Evolutionary conservation across 2,888 invertebrate species (phyloP), one percentile per base, ranked within the genome.

Genomic region (Strigamia transsilvanica): DNA sequence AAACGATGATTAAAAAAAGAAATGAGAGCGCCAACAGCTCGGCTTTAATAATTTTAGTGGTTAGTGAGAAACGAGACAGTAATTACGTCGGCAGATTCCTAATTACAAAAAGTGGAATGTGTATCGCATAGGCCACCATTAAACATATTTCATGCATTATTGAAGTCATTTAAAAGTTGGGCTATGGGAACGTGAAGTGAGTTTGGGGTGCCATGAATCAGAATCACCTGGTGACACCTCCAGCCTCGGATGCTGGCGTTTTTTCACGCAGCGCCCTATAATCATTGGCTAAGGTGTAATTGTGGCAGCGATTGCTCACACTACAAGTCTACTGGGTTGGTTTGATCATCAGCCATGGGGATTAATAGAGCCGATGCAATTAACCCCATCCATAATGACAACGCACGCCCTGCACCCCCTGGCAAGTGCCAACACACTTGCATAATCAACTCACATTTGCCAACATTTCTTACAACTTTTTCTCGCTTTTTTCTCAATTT

Each of bases 261-360:
- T 61, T 15, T 46, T 46, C 15, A 15, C 15, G 61, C 23, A 61
- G 61, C 61, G 61, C 61, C 61, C 61, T 61, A 15, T 61, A 61
- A 61, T 61, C 61, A 61, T 61, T 61, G 61, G 21, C 61, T 61
- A 61, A 61, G 61, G 61, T 61, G 61, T 61, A 61, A 61, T 61
- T 61, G 61, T 61, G 61, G 21, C 61, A 61, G 61, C 23, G 61
- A 61, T 46, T 46, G 46, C 46, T 46, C 46, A 46, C 46, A 13
- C 12, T 9, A 61, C 34, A 61, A 61, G 61, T 61, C 61, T 61
- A 61, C 18, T 61, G 61, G 61, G 15, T 61, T 10, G 61, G 23
- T 61, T 61, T 61, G 18, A 61, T 21, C 61, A 61, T 61, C 61
- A 61, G 61, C 61, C 61, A 61, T 61, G 61, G 61, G 61, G 61